Evolutionary conservation across 2,888 invertebrate genomes (phyloP).

Genomic region (Meliscaeva auricollis): DNA sequence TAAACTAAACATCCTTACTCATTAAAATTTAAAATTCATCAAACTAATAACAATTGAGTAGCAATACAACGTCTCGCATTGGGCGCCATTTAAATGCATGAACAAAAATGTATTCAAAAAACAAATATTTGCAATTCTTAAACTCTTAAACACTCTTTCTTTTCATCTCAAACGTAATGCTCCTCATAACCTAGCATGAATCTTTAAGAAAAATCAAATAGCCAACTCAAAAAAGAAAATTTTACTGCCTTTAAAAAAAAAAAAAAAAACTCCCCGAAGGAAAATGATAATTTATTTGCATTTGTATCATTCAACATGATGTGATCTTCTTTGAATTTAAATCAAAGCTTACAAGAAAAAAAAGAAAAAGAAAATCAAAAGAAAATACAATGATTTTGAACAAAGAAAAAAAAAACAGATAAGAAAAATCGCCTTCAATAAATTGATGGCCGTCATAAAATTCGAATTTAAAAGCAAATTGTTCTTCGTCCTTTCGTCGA

Average conservation of each 20-base stretch:
- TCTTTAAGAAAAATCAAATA: background rate
- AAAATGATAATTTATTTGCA: constrained; percentile 62
- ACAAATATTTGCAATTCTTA: no score
- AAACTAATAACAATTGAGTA: no score
- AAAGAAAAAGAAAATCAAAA: constrained; percentile 8
- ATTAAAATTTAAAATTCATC: no score
- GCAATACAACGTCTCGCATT: no score
- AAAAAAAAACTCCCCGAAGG: constrained; percentile 29
- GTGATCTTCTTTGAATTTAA: constrained; percentile 62
- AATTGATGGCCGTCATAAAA: constrained; percentile 75
- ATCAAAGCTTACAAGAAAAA: constrained; percentile 47
- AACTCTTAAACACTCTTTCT: no score
- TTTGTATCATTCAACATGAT: constrained; percentile 38
- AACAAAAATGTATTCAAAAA: no score
- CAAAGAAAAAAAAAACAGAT: constrained; percentile 11
- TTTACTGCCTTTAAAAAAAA: background rate
- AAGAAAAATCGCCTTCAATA: constrained; percentile 64
- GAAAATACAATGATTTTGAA: constrained; percentile 16
- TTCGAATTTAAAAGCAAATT: constrained; percentile 74
- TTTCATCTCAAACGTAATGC: no score
- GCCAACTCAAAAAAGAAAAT: background rate
- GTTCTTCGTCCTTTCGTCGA: constrained; percentile 57
- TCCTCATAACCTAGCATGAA: background rate
- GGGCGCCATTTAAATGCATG: background rate
- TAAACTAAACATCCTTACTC: no score